Percentiles rank a stretch among this genome's conserved stretches.
phyloP scores from a whole-genome alignment of 2,797 vertebrate genomes.

The Cichlasoma orientale region DNA sequence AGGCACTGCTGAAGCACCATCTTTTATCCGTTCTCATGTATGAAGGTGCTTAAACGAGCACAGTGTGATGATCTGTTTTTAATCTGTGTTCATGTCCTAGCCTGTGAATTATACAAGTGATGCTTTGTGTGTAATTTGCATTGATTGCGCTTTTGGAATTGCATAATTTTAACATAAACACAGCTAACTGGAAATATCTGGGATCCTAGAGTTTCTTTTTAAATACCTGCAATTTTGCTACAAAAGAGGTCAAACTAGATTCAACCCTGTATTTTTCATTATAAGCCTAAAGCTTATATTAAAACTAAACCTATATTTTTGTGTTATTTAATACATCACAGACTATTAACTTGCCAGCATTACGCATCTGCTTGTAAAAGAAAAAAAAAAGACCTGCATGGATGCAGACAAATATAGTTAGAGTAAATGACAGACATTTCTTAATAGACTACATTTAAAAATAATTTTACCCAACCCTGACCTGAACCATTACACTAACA shows the following conservation, averaged over 20 bases:
- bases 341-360: neutral
- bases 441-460: neutral
- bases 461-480: neutral
- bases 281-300: neutral
- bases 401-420: no score
- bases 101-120: neutral
- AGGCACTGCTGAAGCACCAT: conserved; percentile 31
- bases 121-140: conserved; percentile 1
- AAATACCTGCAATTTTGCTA: neutral
- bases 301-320: neutral
- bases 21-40: conserved; percentile 23
- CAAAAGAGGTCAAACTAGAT: neutral
- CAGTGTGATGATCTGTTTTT: conserved; percentile 1
- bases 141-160: neutral
- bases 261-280: neutral
- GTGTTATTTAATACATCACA: neutral
- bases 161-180: no score
- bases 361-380: neutral
- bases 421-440: neutral
- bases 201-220: neutral
- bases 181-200: neutral
- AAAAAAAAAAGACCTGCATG: no score
- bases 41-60: conserved; percentile 5
- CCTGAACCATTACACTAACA: no score
- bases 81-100: conserved; percentile 5